Evolutionary conservation across 2,797 vertebrate species (phyloP).

Genomic region (Pelochelys cantorii): DNA sequence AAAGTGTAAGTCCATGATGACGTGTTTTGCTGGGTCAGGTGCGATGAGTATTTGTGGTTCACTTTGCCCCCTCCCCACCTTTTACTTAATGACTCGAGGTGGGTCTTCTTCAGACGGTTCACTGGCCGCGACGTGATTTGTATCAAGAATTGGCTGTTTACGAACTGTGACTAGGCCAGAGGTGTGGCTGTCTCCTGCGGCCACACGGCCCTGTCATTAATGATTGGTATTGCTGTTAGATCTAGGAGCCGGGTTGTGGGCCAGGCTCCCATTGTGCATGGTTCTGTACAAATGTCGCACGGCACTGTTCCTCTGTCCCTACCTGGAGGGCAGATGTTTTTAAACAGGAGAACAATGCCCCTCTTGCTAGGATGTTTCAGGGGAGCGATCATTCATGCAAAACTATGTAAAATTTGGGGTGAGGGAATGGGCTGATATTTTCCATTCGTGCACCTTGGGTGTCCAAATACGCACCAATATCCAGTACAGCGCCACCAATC

Average conservation of each 20-base stretch:
- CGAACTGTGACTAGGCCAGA: not conserved
- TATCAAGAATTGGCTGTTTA: not conserved
- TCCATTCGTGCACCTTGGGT: rapidly evolving
- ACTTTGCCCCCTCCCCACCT: not conserved
- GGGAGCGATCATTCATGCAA: not conserved
- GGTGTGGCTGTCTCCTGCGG: not conserved
- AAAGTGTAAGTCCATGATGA: not conserved
- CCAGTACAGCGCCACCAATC: not conserved
- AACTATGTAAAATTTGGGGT: not conserved
- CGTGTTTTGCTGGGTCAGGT: not conserved
- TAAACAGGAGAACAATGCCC: not conserved
- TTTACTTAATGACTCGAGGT: not conserved
- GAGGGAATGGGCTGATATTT: not conserved
- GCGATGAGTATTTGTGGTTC: not conserved
- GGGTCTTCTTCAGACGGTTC: not conserved
- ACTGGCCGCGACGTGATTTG: not conserved
- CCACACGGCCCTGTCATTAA: not conserved
- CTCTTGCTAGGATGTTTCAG: not conserved
- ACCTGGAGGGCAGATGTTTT: not conserved
- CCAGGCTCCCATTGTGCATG: not conserved
- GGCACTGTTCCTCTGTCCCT: not conserved
- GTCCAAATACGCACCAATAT: rapidly evolving
- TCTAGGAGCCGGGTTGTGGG: not conserved
- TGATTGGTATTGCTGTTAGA: not conserved
- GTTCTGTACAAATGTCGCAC: not conserved